Base-by-base conservation (phyloP, 2,797 vertebrate species). In the Characodon lateralis region DNA sequence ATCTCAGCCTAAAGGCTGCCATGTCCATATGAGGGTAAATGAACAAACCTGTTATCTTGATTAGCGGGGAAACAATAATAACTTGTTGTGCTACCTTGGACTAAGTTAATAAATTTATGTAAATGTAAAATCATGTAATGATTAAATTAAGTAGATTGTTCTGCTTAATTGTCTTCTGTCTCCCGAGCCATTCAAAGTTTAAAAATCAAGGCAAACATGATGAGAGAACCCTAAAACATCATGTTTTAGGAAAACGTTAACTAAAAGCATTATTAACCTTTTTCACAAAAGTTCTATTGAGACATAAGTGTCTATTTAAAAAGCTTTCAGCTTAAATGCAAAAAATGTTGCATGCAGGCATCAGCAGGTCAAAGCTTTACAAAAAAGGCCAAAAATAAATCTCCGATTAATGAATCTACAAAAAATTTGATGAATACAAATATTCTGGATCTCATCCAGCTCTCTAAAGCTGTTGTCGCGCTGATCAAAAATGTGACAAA, bases 1-100 rank as follows among this genome's bases (percentile, higher is more conserved):
- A 81, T 80, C 76, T 71, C 24, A 76, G 53, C 71, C 58, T 76
- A 50, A 75, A 88, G 26, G 20, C 24, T 24, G 48, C 55, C 22
- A 58, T 26, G 13, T 48, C 13, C 46, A 53, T 22, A 20, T 26
- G 31, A 56, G 55, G 13, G 39, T 28, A 69, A 18, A 56, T 56
- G 61, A 81, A 65, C 46, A 65, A 39, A 73, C 26, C 66, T 8
- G 41, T 16, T 48, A 16, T n/a, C 5, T 46, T 70, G 20, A 69
- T 46, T 69, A 69, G 18, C 5, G 58, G 39, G 71, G 22, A 5
- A 65, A 39, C 31, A 28, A 24, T 66, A 72, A 41, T 69, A 35
- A 55, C 39, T 72, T 72, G 22, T 24, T 9, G 18, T 20, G 20
- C 41, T 14, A 56, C 65, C 68, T 46, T 16, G 58, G 22, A 74